These are phyloP conservation scores for Musca domestica DNA, from an alignment of 1,140 invertebrate species.

Conservation along the genomic window DNA sequence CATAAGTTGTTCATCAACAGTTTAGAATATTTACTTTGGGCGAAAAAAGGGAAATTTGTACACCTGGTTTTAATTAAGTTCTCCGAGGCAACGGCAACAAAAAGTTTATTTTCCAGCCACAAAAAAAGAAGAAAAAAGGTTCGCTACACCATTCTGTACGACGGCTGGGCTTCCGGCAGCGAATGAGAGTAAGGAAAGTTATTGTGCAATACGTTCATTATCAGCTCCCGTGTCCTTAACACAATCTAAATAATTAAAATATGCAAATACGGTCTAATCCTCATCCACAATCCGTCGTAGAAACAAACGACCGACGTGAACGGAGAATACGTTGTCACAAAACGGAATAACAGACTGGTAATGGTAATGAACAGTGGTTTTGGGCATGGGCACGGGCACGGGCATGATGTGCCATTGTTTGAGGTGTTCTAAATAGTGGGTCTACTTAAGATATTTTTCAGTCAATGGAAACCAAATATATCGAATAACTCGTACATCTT, in stretches of 20 bases:
- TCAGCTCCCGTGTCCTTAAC: constrained; percentile 13
- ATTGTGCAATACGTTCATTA: neutral
- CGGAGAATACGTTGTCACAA: too few relatives aligned
- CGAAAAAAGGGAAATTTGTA: constrained; percentile 1
- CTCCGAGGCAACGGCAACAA: constrained; percentile 2
- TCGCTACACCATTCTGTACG: neutral
- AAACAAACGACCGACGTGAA: too few relatives aligned
- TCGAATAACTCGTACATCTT: too few relatives aligned
- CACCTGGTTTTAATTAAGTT: constrained; percentile 22
- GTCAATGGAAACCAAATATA: too few relatives aligned
- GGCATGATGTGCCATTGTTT: too few relatives aligned
- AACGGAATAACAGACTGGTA: too few relatives aligned
- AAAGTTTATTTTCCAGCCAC: neutral
- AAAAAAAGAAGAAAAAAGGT: neutral
- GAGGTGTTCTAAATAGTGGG: too few relatives aligned
- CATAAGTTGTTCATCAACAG: neutral
- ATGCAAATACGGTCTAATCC: constrained; percentile 14
- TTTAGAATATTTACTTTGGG: too few relatives aligned
- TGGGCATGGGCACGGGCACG: too few relatives aligned
- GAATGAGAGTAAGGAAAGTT: neutral
- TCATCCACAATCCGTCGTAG: neutral
- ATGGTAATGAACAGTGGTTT: too few relatives aligned
- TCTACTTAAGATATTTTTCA: too few relatives aligned
- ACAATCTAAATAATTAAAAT: constrained; percentile 23
- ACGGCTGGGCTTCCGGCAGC: constrained; percentile 9